A percentile compares a stretch with the other conserved stretches of the same genome.
phyloP scores from a whole-genome alignment of 2,797 vertebrate genomes.

The Harpagifer antarcticus region DNA sequence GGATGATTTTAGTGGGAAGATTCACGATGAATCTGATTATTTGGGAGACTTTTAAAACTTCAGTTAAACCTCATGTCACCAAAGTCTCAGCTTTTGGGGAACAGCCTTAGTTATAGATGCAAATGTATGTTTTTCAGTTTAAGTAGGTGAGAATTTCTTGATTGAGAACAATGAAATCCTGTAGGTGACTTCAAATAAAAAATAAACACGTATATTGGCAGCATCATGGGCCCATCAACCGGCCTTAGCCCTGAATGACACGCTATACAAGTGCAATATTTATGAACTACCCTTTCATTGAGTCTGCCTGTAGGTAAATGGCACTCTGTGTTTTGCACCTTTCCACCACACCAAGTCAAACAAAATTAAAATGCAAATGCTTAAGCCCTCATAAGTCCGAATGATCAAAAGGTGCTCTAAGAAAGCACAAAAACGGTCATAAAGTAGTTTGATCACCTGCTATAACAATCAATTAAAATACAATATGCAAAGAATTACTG shows the following conservation, averaged over 20 bases:
- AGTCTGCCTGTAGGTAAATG: constrained; percentile 46
- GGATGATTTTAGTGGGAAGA: not conserved
- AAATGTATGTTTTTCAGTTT: not conserved
- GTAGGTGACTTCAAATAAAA: not conserved
- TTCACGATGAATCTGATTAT: not conserved
- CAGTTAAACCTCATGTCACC: not conserved
- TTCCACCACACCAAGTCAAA: constrained; percentile 55
- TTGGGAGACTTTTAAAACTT: not conserved
- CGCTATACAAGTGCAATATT: constrained; percentile 39
- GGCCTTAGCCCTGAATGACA: constrained; percentile 17
- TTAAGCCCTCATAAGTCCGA: constrained; percentile 51
- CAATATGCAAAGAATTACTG: constrained; percentile 70
- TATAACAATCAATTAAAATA: constrained; percentile 81
- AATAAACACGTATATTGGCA: constrained; percentile 1
- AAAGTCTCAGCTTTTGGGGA: not conserved
- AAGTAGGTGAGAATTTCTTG: not conserved
- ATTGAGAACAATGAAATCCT: constrained; percentile 12
- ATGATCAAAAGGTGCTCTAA: constrained; percentile 68
- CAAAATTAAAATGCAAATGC: constrained; percentile 76
- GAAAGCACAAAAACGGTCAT: constrained; percentile 66
- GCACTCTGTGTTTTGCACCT: constrained; percentile 52
- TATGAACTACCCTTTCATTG: constrained; percentile 43
- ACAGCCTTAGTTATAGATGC: not conserved
- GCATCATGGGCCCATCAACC: constrained; percentile 42
- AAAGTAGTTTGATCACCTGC: constrained; percentile 74